Evolutionary conservation across 2,113 vertebrate species (phyloP).

Genomic region (Heteronetta atricapilla): DNA sequence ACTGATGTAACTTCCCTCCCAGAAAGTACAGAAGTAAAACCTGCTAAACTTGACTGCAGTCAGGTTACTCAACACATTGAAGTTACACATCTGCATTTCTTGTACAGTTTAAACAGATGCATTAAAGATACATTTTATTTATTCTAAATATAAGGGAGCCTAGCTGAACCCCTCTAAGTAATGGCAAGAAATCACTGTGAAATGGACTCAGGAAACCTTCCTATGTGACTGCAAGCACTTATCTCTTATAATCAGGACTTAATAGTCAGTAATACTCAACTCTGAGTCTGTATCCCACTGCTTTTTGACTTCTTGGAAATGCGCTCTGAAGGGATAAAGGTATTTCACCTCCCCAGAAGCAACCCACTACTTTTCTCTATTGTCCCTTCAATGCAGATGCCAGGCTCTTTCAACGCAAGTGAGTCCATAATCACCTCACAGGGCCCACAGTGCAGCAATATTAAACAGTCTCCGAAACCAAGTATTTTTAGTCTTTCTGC

Average conservation of each 20-base stretch:
- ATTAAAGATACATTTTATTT: background rate
- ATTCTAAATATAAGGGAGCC: background rate
- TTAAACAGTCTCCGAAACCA: background rate
- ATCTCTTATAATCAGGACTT: background rate
- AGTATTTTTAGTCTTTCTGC: background rate
- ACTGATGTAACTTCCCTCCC: background rate
- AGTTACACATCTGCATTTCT: accelerated
- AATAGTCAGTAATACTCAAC: background rate
- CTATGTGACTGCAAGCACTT: background rate
- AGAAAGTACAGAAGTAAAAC: background rate
- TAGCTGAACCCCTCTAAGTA: background rate
- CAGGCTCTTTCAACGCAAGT: accelerated
- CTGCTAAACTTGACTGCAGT: background rate
- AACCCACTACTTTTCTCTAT: background rate
- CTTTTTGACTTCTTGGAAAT: background rate
- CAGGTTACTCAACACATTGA: background rate
- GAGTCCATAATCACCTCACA: background rate
- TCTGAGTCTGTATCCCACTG: background rate
- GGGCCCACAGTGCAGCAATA: background rate
- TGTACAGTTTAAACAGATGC: background rate
- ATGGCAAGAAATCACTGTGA: background rate
- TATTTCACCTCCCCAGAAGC: background rate
- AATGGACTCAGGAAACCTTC: background rate
- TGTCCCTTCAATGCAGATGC: background rate
- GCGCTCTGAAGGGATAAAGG: background rate